These are phyloP conservation scores for Melanotaenia maccullochi DNA, from an alignment of 2,797 vertebrate species.

Conservation along the genomic window DNA sequence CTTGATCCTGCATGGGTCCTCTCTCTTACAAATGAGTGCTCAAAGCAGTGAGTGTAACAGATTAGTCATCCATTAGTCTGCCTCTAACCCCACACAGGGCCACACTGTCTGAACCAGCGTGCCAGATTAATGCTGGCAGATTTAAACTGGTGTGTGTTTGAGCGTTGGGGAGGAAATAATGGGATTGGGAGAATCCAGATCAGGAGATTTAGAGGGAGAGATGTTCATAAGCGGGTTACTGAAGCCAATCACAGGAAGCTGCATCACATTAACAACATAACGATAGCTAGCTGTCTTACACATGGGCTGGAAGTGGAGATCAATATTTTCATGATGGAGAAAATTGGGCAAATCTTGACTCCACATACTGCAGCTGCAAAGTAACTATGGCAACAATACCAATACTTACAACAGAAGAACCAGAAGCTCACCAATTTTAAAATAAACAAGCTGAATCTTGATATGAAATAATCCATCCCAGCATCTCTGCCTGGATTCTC, in stretches of 20 bases:
- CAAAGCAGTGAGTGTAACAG: constrained; percentile 9
- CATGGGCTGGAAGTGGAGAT: not conserved
- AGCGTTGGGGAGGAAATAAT: constrained; percentile 42
- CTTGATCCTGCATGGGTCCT: not conserved
- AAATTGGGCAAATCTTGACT: not conserved
- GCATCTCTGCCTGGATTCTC: not conserved
- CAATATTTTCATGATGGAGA: not conserved
- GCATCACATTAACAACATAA: not conserved
- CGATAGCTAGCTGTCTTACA: not conserved
- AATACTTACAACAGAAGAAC: not conserved
- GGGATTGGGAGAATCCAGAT: constrained; percentile 46
- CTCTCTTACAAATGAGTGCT: constrained; percentile 9
- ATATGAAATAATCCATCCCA: not conserved
- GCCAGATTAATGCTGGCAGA: constrained; percentile 37
- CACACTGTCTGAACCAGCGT: constrained; percentile 13
- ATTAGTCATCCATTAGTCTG: constrained; percentile 36
- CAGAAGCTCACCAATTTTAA: not conserved
- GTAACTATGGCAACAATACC: not conserved
- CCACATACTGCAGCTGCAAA: not conserved
- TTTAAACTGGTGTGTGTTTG: constrained; percentile 39
- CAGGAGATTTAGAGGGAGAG: constrained; percentile 43
- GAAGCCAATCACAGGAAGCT: constrained; percentile 32
- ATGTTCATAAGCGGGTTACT: constrained; percentile 32
- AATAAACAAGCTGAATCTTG: not conserved
- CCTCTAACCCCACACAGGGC: constrained; percentile 10